Percentiles rank a stretch among this genome's conserved stretches.
These are phyloP conservation scores for Leptinotarsa haldemani DNA, from an alignment of 2,888 invertebrate species.

Conservation along the genomic window DNA sequence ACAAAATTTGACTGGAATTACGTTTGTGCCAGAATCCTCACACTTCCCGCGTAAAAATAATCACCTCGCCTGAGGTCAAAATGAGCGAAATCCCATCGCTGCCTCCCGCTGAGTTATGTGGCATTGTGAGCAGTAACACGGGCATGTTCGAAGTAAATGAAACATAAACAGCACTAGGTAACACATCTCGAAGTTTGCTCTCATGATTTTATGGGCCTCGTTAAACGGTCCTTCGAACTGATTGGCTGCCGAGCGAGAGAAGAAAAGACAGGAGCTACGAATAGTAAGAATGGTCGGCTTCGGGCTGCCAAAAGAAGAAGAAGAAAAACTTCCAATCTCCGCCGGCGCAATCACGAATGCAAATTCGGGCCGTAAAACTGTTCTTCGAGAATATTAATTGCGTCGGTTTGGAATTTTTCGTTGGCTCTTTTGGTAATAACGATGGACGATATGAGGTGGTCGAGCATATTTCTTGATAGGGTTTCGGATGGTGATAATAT, in stretches of 20 bases:
- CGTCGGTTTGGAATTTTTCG: conserved; percentile 10
- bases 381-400: conserved; percentile 29
- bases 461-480: not conserved
- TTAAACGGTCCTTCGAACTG: conserved; percentile 44
- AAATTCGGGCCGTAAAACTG: conserved; percentile 45
- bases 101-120: conserved; percentile 35
- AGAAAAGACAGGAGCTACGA: conserved; percentile 44
- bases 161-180: conserved; percentile 41
- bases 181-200: conserved; percentile 35
- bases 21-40: not conserved
- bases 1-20: no score
- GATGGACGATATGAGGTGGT: not conserved
- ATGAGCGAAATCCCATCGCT: not conserved
- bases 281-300: conserved; percentile 44
- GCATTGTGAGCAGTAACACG: conserved; percentile 36
- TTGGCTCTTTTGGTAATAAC: not conserved
- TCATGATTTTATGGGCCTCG: conserved; percentile 38
- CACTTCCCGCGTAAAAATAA: not conserved
- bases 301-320: conserved; percentile 19
- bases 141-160: conserved; percentile 41
- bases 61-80: not conserved
- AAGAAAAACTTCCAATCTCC: conserved; percentile 43
- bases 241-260: conserved; percentile 45
- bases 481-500: not conserved
- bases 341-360: conserved; percentile 45